phyloP scores from a whole-genome alignment of 2,113 vertebrate species.

The western clawed frog (Xenopus tropicalis) region UCB_Xtro_10.0 CM004447.2:24190501-24191000 shows the following conservation, averaged over 20 bases:
- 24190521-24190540: too few species aligned
- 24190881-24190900: too few species aligned
- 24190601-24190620: conserved; percentile 3
- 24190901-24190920: too few species aligned
- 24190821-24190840: background rate
- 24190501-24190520: too few species aligned
- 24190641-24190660: conserved; percentile 38
- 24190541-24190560: too few species aligned
- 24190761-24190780: conserved; percentile 2
- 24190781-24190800: conserved; percentile 10
- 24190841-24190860: background rate
- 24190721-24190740: conserved; percentile 11
- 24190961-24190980: too few species aligned
- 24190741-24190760: conserved; percentile 6
- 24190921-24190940: too few species aligned
- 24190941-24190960: too few species aligned
- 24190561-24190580: too few species aligned
- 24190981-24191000: too few species aligned
- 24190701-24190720: background rate
- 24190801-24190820: background rate
- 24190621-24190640: conserved; percentile 45
- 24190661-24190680: conserved; percentile 28
- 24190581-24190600: background rate
- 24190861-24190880: too few species aligned
- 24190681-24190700: conserved; percentile 16